Evolutionary conservation across 2,888 invertebrate genomes (phyloP), one percentile per base, ranked within the genome.

Genomic region (Busseola fusca): DNA sequence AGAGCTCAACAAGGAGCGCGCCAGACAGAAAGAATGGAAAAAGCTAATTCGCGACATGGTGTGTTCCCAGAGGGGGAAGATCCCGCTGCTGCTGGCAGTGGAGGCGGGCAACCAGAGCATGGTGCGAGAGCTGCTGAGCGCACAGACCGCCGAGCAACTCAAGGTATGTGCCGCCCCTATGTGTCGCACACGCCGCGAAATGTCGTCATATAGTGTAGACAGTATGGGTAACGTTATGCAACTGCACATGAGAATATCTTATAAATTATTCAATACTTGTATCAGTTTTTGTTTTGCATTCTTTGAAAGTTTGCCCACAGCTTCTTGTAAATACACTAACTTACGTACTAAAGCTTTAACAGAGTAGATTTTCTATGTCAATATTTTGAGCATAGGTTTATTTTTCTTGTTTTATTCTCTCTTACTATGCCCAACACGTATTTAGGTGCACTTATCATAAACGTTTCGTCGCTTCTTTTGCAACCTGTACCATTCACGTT

Each of bases 81-180:
- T 99, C 89, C 99, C 99, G 85, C 96, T 99, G 89, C 97, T 99
- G 90, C 96, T 98, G 92, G 99, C 99, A 70, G 98, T 99, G 87
- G 99, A 99, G 94, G 98, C 98, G 42, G 99, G 99, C 69, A 99
- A 99, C 96, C 98, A 98, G 94, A 98, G 98, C 83, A 99, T 99
- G 97, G 98, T 98, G 91, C 97, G 98, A 83, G 99, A 99, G 94
- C 97, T 99, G 69, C 96, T 99, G 83, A 97, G 98, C 87, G 97
- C 98, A 87, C 98, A 98, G 94, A 97, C 98, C 66, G 97, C 98
- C 65, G 98, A 98, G 88, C 99, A 99, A 95, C 96, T 99, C 60
- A 97, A 97, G 96, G 97, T 97, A 91, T 87, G 91, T 80, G 70
- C 14, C 65, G n/a, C 18, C 57, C n/a, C 9, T 25, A 5, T 1